phyloP scores from a whole-genome alignment of 1,140 invertebrate genomes.

The Drosophila bifasciata region DNA sequence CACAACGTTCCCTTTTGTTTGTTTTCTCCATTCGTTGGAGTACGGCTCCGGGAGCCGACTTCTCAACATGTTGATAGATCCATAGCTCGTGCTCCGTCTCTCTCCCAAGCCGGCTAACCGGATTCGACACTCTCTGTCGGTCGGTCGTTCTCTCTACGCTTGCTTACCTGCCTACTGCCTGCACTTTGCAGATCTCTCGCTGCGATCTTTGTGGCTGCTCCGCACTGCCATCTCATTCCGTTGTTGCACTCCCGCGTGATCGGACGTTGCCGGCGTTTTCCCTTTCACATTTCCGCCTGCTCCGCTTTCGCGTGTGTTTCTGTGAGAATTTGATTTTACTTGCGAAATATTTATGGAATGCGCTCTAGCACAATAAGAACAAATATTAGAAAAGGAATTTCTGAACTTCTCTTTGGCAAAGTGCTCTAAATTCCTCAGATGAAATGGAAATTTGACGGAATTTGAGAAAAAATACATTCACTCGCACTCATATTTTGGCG shows the following conservation, averaged over 20 bases:
- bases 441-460: constrained; percentile 8
- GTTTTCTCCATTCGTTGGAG: too few relatives aligned
- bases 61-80: constrained; percentile 18
- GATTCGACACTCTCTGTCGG: not conserved
- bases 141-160: constrained; percentile 3
- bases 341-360: constrained; percentile 52
- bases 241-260: constrained; percentile 61
- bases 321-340: constrained; percentile 51
- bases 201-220: constrained; percentile 48
- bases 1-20: too few relatives aligned
- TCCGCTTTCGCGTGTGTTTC: constrained; percentile 1
- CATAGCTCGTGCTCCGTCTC: constrained; percentile 36
- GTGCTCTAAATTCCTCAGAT: not conserved
- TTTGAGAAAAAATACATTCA: not conserved
- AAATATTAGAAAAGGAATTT: constrained; percentile 1
- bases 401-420: not conserved
- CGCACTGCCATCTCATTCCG: constrained; percentile 47
- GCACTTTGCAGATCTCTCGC: constrained; percentile 46
- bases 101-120: not conserved
- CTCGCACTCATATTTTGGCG: not conserved
- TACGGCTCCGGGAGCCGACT: too few relatives aligned
- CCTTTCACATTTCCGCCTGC: constrained; percentile 11
- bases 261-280: constrained; percentile 61
- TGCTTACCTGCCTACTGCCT: constrained; percentile 39
- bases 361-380: constrained; percentile 29